Evolutionary conservation across 2,797 vertebrate species (phyloP), one percentile per base, ranked within the genome.

Genomic region (Corythornis leucogaster): DNA sequence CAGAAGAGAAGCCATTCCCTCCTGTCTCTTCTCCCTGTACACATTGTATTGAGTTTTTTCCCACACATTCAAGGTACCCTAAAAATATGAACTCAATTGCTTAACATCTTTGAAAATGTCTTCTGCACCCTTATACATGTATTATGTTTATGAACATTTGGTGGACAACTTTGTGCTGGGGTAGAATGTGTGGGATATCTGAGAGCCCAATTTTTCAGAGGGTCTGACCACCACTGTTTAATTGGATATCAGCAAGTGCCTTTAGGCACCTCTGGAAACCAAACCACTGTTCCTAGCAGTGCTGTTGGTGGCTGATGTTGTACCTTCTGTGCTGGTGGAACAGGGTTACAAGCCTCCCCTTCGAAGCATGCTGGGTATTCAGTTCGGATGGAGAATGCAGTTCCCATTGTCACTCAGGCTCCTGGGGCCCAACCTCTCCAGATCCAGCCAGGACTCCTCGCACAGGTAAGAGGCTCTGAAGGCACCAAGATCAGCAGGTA

Each of bases 361-460:
- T 99, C 99, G 86, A 99, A 99, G 97, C 99, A 99, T 78, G 98
- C 98, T 67, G 98, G 99, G 95, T 99, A 99, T 97, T 99, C 99
- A 3, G 99, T 99, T 96, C 98, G 99, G 88, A 99, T 99, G 99
- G 99, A 99, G 96, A 99, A 99, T 5, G 98, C 99, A 2, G 99
- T 99, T 97, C 99, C 99, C 96, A 99, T 99, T 94, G 99, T 99
- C 97, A 99, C 99, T 42, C 99, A 99, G 95, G 98, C 99, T 94
- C 99, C 99, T 3, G 98, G 98, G 85, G 98, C 99, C 33, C 99
- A 99, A 94, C 98, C 99, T 92, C 98, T 99, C 90, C 99, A 99
- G 97, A 99, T 99, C 97, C 99, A 99, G 79, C 98, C 99, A 58
- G 98, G 99, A 89, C 99, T 99, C 77, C 98, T 99, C 7, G 98